Evolutionary conservation across 1,140 invertebrate species (phyloP), one percentile per base, ranked within the genome.

Genomic region (Coenobita brevimanus): DNA sequence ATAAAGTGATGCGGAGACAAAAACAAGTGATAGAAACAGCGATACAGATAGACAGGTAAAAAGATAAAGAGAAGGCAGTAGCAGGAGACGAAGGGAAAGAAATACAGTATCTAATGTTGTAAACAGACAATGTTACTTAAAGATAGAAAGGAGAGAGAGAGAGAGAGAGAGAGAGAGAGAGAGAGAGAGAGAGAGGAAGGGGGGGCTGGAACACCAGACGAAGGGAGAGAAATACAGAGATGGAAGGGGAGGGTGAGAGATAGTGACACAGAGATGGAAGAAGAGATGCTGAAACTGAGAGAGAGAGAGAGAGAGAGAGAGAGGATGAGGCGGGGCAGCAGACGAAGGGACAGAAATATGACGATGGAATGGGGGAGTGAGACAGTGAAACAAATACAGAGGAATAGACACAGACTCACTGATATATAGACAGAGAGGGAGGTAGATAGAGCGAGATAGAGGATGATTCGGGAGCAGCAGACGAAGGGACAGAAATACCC

Each of bases 401-500:
- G n/a, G n/a, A n/a, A n/a, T n/a, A n/a, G n/a, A n/a, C n/a, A n/a
- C n/a, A n/a, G n/a, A n/a, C n/a, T n/a, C n/a, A n/a, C n/a, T n/a
- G n/a, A n/a, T n/a, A n/a, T n/a, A n/a, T n/a, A n/a, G n/a, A n/a
- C n/a, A 62, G 17, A 60, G 78, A 80, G 1, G 33, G 50, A 80
- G 1, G 24, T 46, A 30, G 38, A 60, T 17, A 33, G 50, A 33
- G 33, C 36, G 50, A 17, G 27, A 6, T 3, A 30, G 67, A 1
- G 6, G n/a, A 6, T n/a, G 41, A 4, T n/a, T 75, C 13, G 4
- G n/a, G 38, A 3, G 30, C 6, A 75, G 27, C 71, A 75, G 30
- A 36, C 4, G 38, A n/a, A 75, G 71, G 24, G 46, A 57, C 21
- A 33, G 50, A 33, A 80, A 54, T 83, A 50, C 15, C 67, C 81